Base-by-base conservation (phyloP, 2,113 vertebrate species). In the Agelaius phoeniceus region DNA sequence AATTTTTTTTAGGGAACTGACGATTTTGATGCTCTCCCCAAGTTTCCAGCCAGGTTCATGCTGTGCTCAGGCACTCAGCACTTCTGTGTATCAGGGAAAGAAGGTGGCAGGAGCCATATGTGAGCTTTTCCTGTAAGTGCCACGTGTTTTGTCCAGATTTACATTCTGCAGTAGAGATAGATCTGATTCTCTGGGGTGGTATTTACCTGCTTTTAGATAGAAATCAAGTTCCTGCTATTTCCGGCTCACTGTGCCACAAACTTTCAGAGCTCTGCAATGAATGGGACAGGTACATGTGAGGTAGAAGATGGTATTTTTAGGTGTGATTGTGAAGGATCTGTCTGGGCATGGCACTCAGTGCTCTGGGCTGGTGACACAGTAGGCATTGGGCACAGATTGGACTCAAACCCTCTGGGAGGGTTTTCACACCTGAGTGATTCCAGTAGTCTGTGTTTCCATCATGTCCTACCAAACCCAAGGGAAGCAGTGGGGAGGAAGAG, bases 341-440 rank as follows among this genome's bases (percentile, higher is more conserved):
- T 69, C 28, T 22, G 39, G 46, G 8, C 0, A 0, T 48, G 20
- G 13, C 39, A 39, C 78, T 61, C n/a, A 41, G 54, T 10, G 69
- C 46, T 61, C 54, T 61, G 78, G 30, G 52, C 39, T 68, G 46
- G 61, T 6, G n/a, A 54, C 28, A 54, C 0, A 0, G 6, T 68
- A 46, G 46, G 28, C 10, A 39, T 21, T 0, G 0, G 54, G 24
- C n/a, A 48, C 39, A 75, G 62, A 2, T 46, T 16, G 15, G 30
- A 7, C 6, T 61, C 1, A 0, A 0, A 37, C 37, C 37, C 37
- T 37, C 37, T 37, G 37, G 30, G 39, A 62, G 71, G 26, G 14
- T 76, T 83, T 82, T 62, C 51, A 37, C 52, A 1, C 33, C 44
- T 37, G 39, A 62, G 15, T 77, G 39, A 69, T 39, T 39, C 10